phyloP scores from a whole-genome alignment of 2,797 vertebrate genomes.

The Malurus splendens region DNA sequence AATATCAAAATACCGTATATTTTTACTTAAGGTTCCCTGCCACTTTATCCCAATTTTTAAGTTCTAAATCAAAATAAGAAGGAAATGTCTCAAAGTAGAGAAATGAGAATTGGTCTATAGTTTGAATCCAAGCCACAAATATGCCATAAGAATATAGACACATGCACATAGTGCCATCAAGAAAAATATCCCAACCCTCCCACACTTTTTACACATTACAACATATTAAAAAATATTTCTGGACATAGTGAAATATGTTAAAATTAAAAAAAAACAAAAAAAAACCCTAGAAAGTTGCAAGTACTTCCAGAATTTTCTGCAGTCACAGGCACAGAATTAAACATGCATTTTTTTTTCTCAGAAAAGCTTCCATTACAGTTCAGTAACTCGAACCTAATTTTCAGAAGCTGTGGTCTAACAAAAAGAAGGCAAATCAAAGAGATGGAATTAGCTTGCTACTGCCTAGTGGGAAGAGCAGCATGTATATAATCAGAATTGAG shows the following conservation, averaged over 20 bases:
- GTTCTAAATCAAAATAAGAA: neutral
- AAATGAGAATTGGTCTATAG: conserved; percentile 41
- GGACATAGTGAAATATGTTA: conserved; percentile 12
- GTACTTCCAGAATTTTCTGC: neutral
- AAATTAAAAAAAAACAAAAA: neutral
- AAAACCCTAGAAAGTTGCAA: neutral
- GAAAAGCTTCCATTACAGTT: neutral
- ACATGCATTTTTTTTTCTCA: neutral
- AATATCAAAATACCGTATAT: neutral
- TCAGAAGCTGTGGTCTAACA: neutral
- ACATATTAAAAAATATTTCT: conserved; percentile 49
- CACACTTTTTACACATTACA: conserved; percentile 49
- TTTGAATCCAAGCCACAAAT: conserved; percentile 54
- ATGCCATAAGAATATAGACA: conserved; percentile 39
- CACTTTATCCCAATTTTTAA: conserved; percentile 6
- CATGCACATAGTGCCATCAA: conserved; percentile 34
- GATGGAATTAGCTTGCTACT: neutral
- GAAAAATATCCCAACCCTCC: conserved; percentile 51
- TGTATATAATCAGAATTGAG: neutral
- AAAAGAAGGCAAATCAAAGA: neutral
- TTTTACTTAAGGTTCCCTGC: neutral
- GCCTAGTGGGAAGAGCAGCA: neutral
- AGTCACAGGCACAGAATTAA: neutral
- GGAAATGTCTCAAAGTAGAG: neutral
- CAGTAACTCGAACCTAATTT: neutral